Conservation (phyloP, 1,140 invertebrate genomes). For the Physella acuta region DNA sequence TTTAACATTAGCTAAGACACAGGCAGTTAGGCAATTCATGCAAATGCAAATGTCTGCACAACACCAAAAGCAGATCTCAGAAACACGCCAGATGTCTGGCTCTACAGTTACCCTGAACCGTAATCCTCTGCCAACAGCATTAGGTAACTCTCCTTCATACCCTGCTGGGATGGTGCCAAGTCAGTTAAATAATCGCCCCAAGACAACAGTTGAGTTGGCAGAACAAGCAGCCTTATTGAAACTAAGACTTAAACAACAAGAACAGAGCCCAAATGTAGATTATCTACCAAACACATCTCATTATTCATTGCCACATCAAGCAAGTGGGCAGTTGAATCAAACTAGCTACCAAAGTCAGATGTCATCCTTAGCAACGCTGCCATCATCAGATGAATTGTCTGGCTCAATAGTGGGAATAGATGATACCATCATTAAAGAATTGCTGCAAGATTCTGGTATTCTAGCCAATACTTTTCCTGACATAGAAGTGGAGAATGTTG, state of each 20-base stretch:
- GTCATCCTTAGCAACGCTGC: background rate
- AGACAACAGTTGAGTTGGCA: slow-evolving; percentile 20
- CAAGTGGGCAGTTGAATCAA: background rate
- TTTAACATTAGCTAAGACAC: slow-evolving; percentile 4
- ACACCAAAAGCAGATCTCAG: slow-evolving; percentile 2
- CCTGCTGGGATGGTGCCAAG: background rate
- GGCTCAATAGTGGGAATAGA: slow-evolving; percentile 22
- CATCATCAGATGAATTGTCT: slow-evolving; percentile 20
- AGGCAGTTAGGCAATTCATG: slow-evolving; percentile 17
- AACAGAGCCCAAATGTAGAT: background rate
- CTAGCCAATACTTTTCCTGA: slow-evolving; percentile 22
- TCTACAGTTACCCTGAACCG: slow-evolving; percentile 14
- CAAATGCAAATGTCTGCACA: slow-evolving; percentile 13
- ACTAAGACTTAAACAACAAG: no score
- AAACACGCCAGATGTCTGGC: slow-evolving; percentile 15
- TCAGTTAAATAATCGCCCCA: background rate
- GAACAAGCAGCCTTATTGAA: slow-evolving; percentile 14
- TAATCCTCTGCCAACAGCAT: background rate
- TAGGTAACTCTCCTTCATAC: background rate
- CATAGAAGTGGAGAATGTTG: slow-evolving; percentile 14
- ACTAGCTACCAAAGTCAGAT: background rate
- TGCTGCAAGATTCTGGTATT: slow-evolving; percentile 23
- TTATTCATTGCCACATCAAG: no score
- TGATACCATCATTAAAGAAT: slow-evolving; percentile 22
- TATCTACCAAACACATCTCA: background rate